Conservation (phyloP, 2,797 vertebrate species). For the Falco biarmicus region DNA sequence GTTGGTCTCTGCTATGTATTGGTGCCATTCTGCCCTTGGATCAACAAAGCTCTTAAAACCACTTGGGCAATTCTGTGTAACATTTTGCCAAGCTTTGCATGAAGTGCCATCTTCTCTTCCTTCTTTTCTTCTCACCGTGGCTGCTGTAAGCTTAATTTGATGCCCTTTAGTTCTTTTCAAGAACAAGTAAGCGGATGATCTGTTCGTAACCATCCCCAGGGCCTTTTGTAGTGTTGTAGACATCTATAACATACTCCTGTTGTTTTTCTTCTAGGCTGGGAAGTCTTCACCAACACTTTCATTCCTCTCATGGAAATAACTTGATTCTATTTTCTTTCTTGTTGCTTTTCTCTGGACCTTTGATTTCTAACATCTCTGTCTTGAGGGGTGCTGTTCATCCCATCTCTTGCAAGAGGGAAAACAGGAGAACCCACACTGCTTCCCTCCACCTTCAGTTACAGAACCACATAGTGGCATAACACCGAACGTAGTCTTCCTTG, state of each 20-base stretch:
- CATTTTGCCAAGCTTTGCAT: neutral
- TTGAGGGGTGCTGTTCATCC: neutral
- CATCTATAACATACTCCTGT: neutral
- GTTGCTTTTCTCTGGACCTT: neutral
- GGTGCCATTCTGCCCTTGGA: neutral
- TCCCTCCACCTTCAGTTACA: neutral
- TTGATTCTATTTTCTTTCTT: neutral
- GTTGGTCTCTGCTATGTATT: fast-evolving
- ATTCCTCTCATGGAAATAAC: neutral
- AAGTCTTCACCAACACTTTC: neutral
- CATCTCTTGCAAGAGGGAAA: neutral
- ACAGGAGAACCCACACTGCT: neutral
- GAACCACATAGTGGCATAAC: neutral
- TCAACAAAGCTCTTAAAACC: neutral
- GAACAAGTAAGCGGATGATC: neutral
- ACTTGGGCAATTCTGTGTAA: neutral
- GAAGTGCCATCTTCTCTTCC: neutral
- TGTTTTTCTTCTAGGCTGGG: neutral
- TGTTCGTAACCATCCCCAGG: neutral
- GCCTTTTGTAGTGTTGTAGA: neutral
- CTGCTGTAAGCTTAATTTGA: neutral
- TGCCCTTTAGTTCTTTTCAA: neutral
- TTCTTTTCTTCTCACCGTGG: neutral
- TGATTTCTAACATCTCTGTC: neutral
- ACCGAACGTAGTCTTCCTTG: neutral